A percentile compares a stretch with the other conserved stretches of the same genome.
Conservation (phyloP, 2,113 vertebrate species). For the Pampusana beccarii region DNA sequence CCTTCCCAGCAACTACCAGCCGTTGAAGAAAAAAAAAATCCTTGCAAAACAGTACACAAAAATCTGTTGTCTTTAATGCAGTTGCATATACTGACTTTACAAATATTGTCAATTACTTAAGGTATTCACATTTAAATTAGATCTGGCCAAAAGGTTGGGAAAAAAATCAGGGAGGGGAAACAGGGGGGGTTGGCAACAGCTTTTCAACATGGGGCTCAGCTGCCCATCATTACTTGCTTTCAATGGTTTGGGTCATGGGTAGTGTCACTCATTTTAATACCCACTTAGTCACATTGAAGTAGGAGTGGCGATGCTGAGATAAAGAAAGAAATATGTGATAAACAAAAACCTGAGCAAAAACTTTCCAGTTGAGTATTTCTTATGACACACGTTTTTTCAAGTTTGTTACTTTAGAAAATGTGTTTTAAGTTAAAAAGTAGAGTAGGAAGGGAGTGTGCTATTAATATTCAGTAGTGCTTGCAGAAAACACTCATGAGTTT, state of each 20-base stretch:
- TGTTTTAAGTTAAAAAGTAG: background rate
- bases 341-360: constrained; percentile 12
- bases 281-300: constrained; percentile 39
- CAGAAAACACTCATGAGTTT: background rate
- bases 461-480: background rate
- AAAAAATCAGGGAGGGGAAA: constrained; percentile 30
- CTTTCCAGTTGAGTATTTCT: background rate
- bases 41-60: constrained; percentile 52
- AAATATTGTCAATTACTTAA: constrained; percentile 72
- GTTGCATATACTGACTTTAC: constrained; percentile 64
- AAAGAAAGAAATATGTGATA: constrained; percentile 25
- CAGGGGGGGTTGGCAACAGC: background rate
- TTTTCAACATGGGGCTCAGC: constrained; percentile 49
- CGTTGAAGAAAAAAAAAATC: background rate
- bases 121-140: constrained; percentile 69
- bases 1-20: constrained; percentile 63
- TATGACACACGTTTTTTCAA: background rate
- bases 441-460: background rate
- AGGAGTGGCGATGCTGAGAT: background rate
- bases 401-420: background rate
- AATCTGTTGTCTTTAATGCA: constrained; percentile 55
- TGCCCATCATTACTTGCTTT: constrained; percentile 59
- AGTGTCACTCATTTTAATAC: constrained; percentile 54
- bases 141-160: constrained; percentile 45
- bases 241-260: constrained; percentile 43